Evolutionary conservation across 2,113 vertebrate species (phyloP), one percentile per base, ranked within the genome.

Genomic region (Anoplopoma fimbria): DNA sequence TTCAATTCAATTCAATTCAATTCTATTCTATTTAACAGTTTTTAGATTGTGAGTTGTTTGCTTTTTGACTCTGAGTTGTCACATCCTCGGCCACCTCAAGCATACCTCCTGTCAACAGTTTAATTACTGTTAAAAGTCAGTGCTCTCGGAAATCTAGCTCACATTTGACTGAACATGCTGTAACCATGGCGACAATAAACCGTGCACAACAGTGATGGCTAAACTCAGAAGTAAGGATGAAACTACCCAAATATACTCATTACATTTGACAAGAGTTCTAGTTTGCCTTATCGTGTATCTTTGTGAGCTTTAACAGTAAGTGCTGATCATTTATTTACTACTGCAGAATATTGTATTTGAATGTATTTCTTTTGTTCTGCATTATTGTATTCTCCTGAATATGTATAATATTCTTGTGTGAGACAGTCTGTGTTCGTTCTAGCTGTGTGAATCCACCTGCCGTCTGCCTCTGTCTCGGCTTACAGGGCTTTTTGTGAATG

Each of bases 401-500:
- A 81, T 72, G 55, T 21, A 25, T 27, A n/a, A 33, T 64, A 23
- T 82, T 55, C 1, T 62, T 61, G 51, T 21, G 34, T 65, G 65
- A 58, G 55, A 31, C 40, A 23, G 77, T 80, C 67, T 78, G 51
- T 53, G 70, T 72, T 69, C 0, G 38, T 53, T 78, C 81, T 68
- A 68, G 4, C 40, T 65, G 27, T 70, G 64, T 85, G 83, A 76
- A 68, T 91, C 76, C 80, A 90, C 89, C 91, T 91, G 88, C 75
- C 2, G 17, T 57, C 69, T 76, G 58, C 10, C 75, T 57, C 70
- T 34, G 40, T 58, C 29, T 65, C 53, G 13, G 60, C 67, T 74
- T n/a, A 23, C 70, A 40, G 64, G 76, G 45, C 42, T 86, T 91
- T 91, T 93, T 92, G 89, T 94, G 93, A 94, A 94, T 92, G 91